Percentiles rank a stretch among this genome's conserved stretches.
Conservation (phyloP, 2,888 invertebrate genomes). For the Augiades crinisus region DNA sequence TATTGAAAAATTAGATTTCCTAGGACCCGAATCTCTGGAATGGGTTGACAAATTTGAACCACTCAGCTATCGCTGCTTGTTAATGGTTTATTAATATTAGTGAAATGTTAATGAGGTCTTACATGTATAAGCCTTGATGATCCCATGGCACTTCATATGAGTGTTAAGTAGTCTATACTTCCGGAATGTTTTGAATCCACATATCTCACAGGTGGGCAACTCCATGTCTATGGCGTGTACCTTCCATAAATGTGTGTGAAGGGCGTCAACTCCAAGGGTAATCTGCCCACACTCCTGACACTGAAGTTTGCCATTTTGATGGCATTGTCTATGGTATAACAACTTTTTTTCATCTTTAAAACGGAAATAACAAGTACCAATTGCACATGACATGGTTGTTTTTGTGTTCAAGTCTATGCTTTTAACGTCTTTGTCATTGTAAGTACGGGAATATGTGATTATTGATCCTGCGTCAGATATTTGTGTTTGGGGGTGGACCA, state of each 20-base stretch:
- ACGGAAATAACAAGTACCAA: constrained; percentile 78
- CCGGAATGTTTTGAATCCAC: constrained; percentile 87
- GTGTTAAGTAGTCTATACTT: constrained; percentile 86
- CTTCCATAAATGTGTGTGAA: constrained; percentile 92
- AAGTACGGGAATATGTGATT: neutral
- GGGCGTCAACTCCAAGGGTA: constrained; percentile 82
- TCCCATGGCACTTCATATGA: constrained; percentile 88
- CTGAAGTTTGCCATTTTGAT: constrained; percentile 67
- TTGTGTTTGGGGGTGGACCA: constrained; percentile 40
- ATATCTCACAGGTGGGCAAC: constrained; percentile 87
- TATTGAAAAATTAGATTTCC: too few relatives aligned
- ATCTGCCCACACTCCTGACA: constrained; percentile 86
- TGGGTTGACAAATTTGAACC: too few relatives aligned
- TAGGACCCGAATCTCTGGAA: too few relatives aligned
- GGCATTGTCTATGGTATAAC: constrained; percentile 84
- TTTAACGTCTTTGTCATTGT: constrained; percentile 28
- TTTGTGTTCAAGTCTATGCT: constrained; percentile 33
- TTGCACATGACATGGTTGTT: constrained; percentile 66
- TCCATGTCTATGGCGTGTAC: constrained; percentile 90
- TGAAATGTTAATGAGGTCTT: too few relatives aligned
- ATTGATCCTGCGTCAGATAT: constrained; percentile 36
- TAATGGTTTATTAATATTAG: too few relatives aligned
- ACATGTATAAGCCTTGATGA: constrained; percentile 83
- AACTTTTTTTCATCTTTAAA: constrained; percentile 82
- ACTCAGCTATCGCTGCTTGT: too few relatives aligned